phyloP scores from a whole-genome alignment of 2,888 invertebrate species.

The Dyspetes luteomarginatus region DNA sequence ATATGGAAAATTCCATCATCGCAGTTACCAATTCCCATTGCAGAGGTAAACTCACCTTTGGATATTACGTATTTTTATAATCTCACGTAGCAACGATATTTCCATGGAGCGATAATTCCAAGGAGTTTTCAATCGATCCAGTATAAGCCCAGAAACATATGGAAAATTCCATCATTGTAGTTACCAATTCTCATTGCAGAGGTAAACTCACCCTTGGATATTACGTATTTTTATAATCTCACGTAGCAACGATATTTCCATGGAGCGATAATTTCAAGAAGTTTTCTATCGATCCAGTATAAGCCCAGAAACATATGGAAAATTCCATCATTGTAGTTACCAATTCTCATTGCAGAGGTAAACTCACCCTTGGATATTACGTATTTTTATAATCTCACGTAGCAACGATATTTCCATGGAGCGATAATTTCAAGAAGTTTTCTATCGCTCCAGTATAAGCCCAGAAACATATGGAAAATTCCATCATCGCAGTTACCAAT shows the following conservation, averaged over 20 bases:
- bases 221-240: slow-evolving; percentile 2
- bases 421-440: not conserved
- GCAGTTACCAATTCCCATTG: no score
- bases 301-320: not conserved
- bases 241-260: not conserved
- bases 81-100: not conserved
- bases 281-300: slow-evolving; percentile 19
- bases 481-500: slow-evolving; percentile 12
- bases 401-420: not conserved
- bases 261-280: not conserved
- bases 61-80: slow-evolving; percentile 11
- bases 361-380: slow-evolving; percentile 21
- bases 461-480: slow-evolving; percentile 17
- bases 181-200: no score
- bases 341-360: not conserved
- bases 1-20: slow-evolving; percentile 29
- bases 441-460: slow-evolving; percentile 5
- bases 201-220: slow-evolving; percentile 18
- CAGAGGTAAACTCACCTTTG: slow-evolving; percentile 17
- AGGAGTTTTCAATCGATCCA: slow-evolving; percentile 24
- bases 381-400: not conserved
- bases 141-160: not conserved
- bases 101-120: not conserved
- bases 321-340: slow-evolving; percentile 28
- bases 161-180: slow-evolving; percentile 28